Evolutionary conservation across 2,113 vertebrate species (phyloP).

Genomic region (Psilopsiagon aymara): DNA sequence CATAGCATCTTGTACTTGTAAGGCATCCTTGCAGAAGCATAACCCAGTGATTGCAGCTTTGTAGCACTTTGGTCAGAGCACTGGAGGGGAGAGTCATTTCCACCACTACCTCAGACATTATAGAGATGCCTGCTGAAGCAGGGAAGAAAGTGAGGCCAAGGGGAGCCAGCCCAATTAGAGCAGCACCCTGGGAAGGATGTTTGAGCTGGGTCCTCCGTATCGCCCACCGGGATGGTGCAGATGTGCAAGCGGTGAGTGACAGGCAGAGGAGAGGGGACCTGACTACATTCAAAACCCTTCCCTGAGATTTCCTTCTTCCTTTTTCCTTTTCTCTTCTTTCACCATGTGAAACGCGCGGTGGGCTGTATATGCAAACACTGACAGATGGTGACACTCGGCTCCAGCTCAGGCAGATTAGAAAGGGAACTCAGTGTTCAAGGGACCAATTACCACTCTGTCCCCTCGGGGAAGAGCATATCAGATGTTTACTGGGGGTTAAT

Average conservation of each 20-base stretch:
- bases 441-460: slow-evolving; percentile 77
- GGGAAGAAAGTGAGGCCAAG: neutral
- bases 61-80: neutral
- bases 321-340: slow-evolving; percentile 58
- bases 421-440: slow-evolving; percentile 74
- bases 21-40: neutral
- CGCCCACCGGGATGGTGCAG: neutral
- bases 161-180: neutral
- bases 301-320: slow-evolving; percentile 54
- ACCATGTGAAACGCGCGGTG: slow-evolving; percentile 29
- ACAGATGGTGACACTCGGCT: slow-evolving; percentile 80
- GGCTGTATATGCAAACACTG: slow-evolving; percentile 72
- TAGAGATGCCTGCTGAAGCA: neutral
- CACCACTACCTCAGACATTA: neutral
- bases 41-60: neutral
- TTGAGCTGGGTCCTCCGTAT: neutral
- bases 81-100: neutral
- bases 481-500: slow-evolving; percentile 74
- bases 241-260: neutral
- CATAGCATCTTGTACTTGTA: neutral
- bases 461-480: slow-evolving; percentile 77
- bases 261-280: slow-evolving; percentile 22
- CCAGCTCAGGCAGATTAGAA: slow-evolving; percentile 71
- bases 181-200: slow-evolving; percentile 8
- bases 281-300: slow-evolving; percentile 20